These are phyloP conservation scores for Chymomyza amoena DNA, from an alignment of 2,888 invertebrate genomes.

Conservation along the genomic window DNA sequence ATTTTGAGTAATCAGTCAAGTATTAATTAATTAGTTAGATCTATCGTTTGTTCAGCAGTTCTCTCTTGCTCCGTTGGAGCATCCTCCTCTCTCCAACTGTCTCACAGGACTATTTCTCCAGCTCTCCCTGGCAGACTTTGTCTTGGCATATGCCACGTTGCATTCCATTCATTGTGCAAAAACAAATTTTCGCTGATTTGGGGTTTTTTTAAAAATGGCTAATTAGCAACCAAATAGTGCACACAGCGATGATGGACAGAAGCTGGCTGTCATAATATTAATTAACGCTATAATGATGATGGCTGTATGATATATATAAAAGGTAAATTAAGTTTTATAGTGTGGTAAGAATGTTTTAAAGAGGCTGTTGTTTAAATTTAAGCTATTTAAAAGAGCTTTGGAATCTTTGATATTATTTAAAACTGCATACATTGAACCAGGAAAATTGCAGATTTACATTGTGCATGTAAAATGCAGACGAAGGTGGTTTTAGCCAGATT, in stretches of 20 bases:
- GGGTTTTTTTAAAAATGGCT: conserved; percentile 42
- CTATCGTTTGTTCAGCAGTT: neutral
- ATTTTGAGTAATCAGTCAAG: conserved; percentile 51
- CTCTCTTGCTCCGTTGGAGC: neutral
- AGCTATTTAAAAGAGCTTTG: too few species aligned
- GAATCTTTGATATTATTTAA: neutral
- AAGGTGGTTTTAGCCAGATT: too few species aligned
- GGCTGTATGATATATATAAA: neutral
- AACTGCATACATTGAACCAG: too few species aligned
- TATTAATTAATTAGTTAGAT: conserved; percentile 54
- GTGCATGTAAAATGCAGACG: too few species aligned
- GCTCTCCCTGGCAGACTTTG: too few species aligned
- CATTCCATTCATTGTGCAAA: conserved; percentile 35
- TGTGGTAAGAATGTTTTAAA: too few species aligned
- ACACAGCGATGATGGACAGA: neutral
- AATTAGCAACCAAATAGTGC: conserved; percentile 40
- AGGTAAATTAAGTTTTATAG: neutral
- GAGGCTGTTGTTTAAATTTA: too few species aligned
- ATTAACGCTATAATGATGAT: neutral
- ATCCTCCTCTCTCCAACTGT: too few species aligned
- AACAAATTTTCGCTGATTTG: conserved; percentile 59
- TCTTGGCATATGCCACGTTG: conserved; percentile 52
- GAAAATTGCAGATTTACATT: too few species aligned
- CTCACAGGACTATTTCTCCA: too few species aligned
- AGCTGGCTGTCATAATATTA: neutral